Evolutionary conservation across 2,113 vertebrate species (phyloP).

Genomic region (Labeo rohita): DNA sequence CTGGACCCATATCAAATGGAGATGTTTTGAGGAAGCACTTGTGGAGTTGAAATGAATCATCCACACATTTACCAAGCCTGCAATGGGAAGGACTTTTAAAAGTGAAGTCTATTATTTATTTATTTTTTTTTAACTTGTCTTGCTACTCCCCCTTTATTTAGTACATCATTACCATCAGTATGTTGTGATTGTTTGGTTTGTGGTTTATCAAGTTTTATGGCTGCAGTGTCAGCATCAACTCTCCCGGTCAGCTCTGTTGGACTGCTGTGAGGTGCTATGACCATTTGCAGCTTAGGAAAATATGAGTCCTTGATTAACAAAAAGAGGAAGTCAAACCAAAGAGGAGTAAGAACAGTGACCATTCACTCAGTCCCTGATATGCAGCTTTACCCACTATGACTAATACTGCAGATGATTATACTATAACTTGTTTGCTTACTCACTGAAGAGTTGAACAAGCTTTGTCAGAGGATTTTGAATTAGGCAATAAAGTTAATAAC

Average conservation of each 20-base stretch:
- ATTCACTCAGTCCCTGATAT: neutral
- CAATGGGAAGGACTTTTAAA: neutral
- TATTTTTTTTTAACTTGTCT: neutral
- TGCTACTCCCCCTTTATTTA: neutral
- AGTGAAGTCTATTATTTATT: neutral
- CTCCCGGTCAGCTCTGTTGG: neutral
- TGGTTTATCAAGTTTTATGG: neutral
- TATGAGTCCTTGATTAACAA: constrained; percentile 4
- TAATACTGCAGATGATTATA: constrained; percentile 8
- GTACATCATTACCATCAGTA: neutral
- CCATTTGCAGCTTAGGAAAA: neutral
- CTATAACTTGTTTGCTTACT: neutral
- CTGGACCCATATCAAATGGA: too few species aligned
- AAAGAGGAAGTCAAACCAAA: constrained; percentile 1
- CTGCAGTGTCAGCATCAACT: neutral
- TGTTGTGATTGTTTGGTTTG: neutral
- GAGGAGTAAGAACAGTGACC: neutral
- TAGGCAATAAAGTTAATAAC: neutral
- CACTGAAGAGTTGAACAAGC: neutral
- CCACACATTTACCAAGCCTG: neutral
- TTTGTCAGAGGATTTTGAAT: neutral
- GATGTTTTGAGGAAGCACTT: neutral
- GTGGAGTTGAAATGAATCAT: neutral
- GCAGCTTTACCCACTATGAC: neutral
- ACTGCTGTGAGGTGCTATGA: neutral